Evolutionary conservation across 2,113 vertebrate species (phyloP), one percentile per base, ranked within the genome.

Genomic region (Tenebrosternarchus preto): DNA sequence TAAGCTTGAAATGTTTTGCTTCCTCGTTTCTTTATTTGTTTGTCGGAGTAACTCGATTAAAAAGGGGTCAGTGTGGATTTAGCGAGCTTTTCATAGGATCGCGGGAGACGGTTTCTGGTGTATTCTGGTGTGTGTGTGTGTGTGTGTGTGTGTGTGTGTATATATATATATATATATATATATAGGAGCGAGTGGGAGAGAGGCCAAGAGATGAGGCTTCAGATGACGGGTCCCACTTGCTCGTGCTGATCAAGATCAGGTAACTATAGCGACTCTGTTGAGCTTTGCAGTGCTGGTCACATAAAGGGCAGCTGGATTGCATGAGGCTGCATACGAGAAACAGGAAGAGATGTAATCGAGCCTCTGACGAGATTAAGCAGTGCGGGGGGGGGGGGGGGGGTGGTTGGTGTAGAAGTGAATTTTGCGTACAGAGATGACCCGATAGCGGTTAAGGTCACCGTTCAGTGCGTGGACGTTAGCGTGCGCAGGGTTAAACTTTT

Each of bases 1-100:
- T 61, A 76, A 61, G 64, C 64, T 61, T 70, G 73, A 71, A 29
- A 60, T 81, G 73, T 76, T 81, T 29, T 73, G 27, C 55, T 81
- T 81, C 27, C 73, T 81, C 69, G 73, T 81, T 81, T 24, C 22
- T 69, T 81, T n/a, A 70, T 81, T 76, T 81, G 55, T 81, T 76
- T 68, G 27, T 33, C 5, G 25, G 46, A 46, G 80, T 76, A 33
- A 81, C 70, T 81, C 53, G 64, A 76, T 70, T 56, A 70, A 43
- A 81, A 60, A 39, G 59, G 46, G 59, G 78, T 80, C 69, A 80
- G 69, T 33, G 39, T 7, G 11, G 24, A 76, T 61, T 53, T 50
- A 33, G 24, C 77, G 39, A 16, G 63, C 31, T 81, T 25, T n/a
- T 19, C 19, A 31, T 39, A 36, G 25, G 29, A 6, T 19, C 33